Base-by-base conservation (phyloP, 2,113 vertebrate genomes). In the Protomyctophum bolini region DNA sequence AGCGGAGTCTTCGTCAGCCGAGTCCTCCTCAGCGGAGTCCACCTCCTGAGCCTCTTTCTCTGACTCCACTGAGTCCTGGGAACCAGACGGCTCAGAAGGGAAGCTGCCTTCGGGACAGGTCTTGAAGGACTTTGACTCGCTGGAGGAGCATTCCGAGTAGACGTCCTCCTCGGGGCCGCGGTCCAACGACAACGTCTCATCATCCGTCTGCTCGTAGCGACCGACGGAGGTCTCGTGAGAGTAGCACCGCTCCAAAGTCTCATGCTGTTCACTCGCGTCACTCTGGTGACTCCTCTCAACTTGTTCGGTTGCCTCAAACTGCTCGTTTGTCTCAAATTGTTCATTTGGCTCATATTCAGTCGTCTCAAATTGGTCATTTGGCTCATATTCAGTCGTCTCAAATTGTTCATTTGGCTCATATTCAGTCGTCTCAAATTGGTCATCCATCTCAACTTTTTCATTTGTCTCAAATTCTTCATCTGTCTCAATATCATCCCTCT, bases 61-160 rank as follows among this genome's bases (percentile, higher is more conserved):
- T 0, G 79, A 89, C 70, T 86, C 90, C 10, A 58, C 82, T 0
- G 83, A 87, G 12, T 80, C 87, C 70, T 88, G 76, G 0, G 70
- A 87, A 59, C 21, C 21, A 1, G 49, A 83, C 14, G 50, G 68
- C 10, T 83, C 80, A 11, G 81, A 90, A 3, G 59, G 61, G 68
- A 72, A 55, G 46, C 75, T 84, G 59, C 77, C 76, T 3, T 88
- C 76, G 0, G 66, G 73, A 62, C 87, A 89, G 51, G 83, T 86
- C 59, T 89, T 69, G 66, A 91, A 90, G 46, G 85, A 89, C 56
- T 84, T 86, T 49, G 76, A 83, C 76, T 90, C 88, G 45, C 68
- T 11, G 11, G 87, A 89, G 0, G 89, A 91, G 71, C 81, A 86
- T 11, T 88, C 83, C 6, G 88, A 91, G 8, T 60, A 71, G 10